Conservation (phyloP, 2,113 vertebrate genomes). For the Myiozetetes cayanensis region DNA sequence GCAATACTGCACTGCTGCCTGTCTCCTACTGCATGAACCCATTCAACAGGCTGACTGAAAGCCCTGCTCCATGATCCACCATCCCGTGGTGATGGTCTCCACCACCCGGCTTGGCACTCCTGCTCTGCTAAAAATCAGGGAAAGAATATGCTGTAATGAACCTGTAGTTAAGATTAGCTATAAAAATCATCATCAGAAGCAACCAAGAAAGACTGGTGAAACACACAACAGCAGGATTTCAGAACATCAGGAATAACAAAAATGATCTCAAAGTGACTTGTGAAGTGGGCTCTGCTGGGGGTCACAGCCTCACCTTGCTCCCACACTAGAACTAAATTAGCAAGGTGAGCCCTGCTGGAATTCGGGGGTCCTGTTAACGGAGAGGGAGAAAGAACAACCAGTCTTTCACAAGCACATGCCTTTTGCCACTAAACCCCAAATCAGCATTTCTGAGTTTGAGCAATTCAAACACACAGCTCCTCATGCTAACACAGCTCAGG, state of each 20-base stretch:
- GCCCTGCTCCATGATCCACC: background rate
- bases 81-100: background rate
- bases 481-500: background rate
- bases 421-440: background rate
- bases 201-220: background rate
- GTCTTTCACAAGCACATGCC: background rate
- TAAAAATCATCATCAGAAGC: background rate
- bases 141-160: background rate
- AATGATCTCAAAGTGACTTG: background rate
- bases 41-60: fast-evolving
- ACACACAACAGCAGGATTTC: background rate
- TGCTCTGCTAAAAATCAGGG: background rate
- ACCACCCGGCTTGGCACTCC: background rate
- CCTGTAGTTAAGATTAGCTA: background rate
- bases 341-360: background rate
- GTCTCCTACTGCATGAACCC: background rate
- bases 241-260: background rate
- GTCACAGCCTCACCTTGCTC: background rate
- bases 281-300: background rate
- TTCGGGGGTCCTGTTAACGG: background rate
- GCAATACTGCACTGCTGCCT: background rate
- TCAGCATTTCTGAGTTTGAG: fast-evolving
- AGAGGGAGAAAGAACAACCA: background rate
- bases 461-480: background rate
- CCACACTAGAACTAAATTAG: background rate